These are phyloP conservation scores for Lepisosteus osseus DNA, from an alignment of 2,113 vertebrate species.

Conservation along the genomic window DNA sequence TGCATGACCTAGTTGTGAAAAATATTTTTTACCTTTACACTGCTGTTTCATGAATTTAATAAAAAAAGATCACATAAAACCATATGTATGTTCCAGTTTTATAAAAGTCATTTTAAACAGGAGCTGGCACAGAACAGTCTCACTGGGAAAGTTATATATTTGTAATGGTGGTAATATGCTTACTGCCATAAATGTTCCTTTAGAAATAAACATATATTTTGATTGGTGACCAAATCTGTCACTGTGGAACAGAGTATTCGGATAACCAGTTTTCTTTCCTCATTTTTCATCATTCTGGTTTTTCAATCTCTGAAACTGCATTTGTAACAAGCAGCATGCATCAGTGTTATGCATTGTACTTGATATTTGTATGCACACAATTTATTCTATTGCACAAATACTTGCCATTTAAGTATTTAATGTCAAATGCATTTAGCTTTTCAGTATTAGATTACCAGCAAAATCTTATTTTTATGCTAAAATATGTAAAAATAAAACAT, in stretches of 20 bases:
- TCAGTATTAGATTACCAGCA: no score
- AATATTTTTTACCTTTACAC: no score
- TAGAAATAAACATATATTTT: conserved; percentile 73
- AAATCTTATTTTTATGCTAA: no score
- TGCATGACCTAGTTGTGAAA: no score
- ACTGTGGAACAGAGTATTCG: conserved; percentile 74
- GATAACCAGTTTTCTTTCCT: conserved; percentile 78
- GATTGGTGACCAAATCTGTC: conserved; percentile 67
- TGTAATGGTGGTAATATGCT: conserved; percentile 77
- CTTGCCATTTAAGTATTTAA: not conserved
- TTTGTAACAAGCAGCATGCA: conserved; percentile 59
- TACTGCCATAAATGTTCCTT: conserved; percentile 78
- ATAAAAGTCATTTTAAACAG: conserved; percentile 75
- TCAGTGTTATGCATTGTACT: conserved; percentile 32
- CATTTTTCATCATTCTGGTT: conserved; percentile 82
- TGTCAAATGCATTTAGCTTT: no score
- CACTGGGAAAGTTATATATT: conserved; percentile 69
- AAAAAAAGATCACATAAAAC: conserved; percentile 67
- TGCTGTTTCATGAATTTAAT: no score
- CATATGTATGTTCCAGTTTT: conserved; percentile 72
- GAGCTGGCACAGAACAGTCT: conserved; percentile 73
- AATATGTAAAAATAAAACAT: no score
- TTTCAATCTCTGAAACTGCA: conserved; percentile 66
- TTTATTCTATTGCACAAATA: not conserved
- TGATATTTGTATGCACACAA: not conserved